These are phyloP conservation scores for Choloepus didactylus DNA, from an alignment of 2,797 vertebrate genomes.

Conservation along the genomic window DNA sequence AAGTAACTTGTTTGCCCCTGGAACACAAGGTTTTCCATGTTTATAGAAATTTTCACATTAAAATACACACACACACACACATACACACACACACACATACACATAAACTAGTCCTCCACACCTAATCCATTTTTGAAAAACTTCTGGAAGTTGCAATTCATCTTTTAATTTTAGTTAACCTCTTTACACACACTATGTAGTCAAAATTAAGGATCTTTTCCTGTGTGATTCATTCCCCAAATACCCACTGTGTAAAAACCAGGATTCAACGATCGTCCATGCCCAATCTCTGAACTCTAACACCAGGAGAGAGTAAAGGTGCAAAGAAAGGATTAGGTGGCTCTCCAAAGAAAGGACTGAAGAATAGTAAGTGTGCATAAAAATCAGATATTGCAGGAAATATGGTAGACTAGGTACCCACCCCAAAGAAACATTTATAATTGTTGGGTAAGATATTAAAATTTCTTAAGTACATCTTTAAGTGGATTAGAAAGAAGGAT, in stretches of 20 bases:
- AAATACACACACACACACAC: background rate
- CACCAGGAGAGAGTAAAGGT: background rate
- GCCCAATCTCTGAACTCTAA: background rate
- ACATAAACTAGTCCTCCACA: background rate
- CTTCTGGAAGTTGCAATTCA: constrained; percentile 9
- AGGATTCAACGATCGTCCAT: background rate
- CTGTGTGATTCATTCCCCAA: background rate
- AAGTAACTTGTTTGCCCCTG: background rate
- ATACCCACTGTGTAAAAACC: background rate
- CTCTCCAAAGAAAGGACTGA: background rate
- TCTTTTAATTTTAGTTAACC: constrained; percentile 23
- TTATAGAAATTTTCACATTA: background rate
- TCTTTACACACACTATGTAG: background rate
- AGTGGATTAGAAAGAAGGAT: background rate
- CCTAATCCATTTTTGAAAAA: background rate
- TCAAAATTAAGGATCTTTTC: constrained; percentile 31
- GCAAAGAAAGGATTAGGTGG: background rate
- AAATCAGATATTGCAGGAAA: background rate
- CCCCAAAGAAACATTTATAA: background rate
- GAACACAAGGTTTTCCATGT: background rate
- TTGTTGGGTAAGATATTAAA: background rate
- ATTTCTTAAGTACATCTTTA: background rate
- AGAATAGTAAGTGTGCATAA: background rate
- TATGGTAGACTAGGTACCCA: background rate
- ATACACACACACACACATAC: background rate